Base-by-base conservation (phyloP, 2,797 vertebrate species). In the Urophycis tenuis region DNA sequence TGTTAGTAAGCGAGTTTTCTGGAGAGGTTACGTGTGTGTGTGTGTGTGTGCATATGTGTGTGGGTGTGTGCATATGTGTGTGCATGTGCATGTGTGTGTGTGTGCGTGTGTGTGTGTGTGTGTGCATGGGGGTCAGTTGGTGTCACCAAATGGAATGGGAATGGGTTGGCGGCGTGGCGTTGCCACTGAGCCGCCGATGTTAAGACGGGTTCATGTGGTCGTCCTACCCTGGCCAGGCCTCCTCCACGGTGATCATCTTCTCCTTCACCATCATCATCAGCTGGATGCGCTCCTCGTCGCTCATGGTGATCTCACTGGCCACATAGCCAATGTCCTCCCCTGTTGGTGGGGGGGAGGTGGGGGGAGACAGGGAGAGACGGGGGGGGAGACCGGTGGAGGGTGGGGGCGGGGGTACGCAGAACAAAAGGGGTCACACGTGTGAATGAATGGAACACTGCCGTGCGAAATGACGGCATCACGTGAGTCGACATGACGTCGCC, bases 181-280 rank as follows among this genome's bases (percentile, higher is more conserved):
- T n/a, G n/a, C n/a, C n/a, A n/a, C n/a, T n/a, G 15, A 41, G 39
- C 39, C 2, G 15, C n/a, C n/a, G 49, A n/a, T 60, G 49, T 9
- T 49, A 15, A 15, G 5, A 15, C 14, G 12, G 1, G 45, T 49
- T 49, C 17, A 7, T 60, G 29, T 12, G 12, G 30, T 71, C 8
- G 29, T 82, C 95, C 89, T 95, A 99, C 98, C 96, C 97, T 93
- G 53, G 96, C 96, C 25, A 99, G 93, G 98, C 98, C 90, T 99
- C 98, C 83, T 99, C 98, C 5, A 99, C 97, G 0, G 97, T 98
- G 86, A 99, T 99, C 96, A 98, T 99, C 93, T 98, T 99, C 83
- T 99, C 97, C 79, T 99, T 99, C 79, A 99, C 98, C 98, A 99
- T 99, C 97, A 98, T 97, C 98, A 99, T 99, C 19, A 99, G 93